phyloP scores from a whole-genome alignment of 2,797 vertebrate genomes.

The Euphonia xanthogaster region DNA sequence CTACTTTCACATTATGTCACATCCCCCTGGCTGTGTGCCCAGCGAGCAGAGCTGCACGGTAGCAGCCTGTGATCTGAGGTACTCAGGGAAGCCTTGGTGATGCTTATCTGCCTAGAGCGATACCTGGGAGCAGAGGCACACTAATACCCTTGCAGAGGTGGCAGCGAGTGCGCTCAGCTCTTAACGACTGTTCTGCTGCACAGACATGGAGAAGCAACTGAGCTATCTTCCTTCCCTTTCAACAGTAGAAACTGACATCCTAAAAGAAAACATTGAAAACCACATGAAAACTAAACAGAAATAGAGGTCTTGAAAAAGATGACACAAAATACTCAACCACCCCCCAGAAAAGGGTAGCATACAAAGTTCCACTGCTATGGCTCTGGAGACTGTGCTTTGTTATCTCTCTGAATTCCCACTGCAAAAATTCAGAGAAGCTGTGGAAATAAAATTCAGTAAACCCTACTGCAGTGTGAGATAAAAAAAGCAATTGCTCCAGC shows the following conservation, averaged over 20 bases:
- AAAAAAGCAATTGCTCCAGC: background rate
- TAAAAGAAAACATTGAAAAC: constrained; percentile 65
- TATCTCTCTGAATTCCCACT: background rate
- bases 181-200: constrained; percentile 53
- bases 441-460: constrained; percentile 28
- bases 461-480: background rate
- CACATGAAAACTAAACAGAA: constrained; percentile 52
- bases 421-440: constrained; percentile 1
- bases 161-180: constrained; percentile 40
- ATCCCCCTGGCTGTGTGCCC: background rate
- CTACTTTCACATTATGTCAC: background rate
- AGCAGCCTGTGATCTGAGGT: background rate
- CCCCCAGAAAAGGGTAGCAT: background rate
- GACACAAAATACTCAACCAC: background rate
- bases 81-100: background rate
- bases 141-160: constrained; percentile 46
- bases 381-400: background rate
- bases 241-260: constrained; percentile 59
- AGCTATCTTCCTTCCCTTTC: constrained; percentile 63
- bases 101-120: background rate
- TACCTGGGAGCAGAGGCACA: constrained; percentile 55
- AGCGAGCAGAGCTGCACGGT: rapidly evolving
- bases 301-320: background rate
- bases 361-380: background rate
- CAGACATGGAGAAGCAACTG: constrained; percentile 61